Conservation (phyloP, 2,113 vertebrate genomes). For the Chelonoidis abingdonii region DNA sequence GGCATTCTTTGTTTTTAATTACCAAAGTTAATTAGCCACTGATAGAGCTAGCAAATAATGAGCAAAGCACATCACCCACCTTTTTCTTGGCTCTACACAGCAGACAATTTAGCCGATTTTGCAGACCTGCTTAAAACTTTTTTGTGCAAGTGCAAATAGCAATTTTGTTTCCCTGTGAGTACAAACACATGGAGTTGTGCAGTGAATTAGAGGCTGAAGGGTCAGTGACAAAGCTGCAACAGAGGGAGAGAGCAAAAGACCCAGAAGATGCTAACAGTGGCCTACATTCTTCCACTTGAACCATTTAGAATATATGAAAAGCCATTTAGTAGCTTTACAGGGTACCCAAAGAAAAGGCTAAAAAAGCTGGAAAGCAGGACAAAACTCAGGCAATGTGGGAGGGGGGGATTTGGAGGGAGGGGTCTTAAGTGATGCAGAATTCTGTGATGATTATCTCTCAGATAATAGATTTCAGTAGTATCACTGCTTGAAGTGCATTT, state of each 20-base stretch:
- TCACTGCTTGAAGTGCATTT: not conserved
- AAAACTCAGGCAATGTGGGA: not conserved
- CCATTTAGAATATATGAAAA: not conserved
- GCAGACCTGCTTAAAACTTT: not conserved
- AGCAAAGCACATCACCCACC: not conserved
- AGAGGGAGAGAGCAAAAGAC: not conserved
- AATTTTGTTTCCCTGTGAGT: not conserved
- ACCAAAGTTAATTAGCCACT: not conserved
- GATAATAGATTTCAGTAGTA: not conserved
- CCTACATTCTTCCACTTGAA: not conserved
- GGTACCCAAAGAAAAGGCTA: not conserved
- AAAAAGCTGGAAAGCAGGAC: not conserved
- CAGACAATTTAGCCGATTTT: constrained; percentile 39
- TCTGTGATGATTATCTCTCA: not conserved
- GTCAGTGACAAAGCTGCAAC: not conserved
- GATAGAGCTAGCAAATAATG: not conserved
- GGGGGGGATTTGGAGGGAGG: not conserved
- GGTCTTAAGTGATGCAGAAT: not conserved
- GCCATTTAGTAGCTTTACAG: not conserved
- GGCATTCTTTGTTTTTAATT: not conserved
- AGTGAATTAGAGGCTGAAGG: not conserved
- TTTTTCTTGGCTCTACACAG: not conserved
- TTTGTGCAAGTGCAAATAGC: not conserved
- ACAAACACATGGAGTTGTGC: not conserved
- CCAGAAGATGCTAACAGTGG: not conserved